Evolutionary conservation across 2,113 vertebrate genomes (phyloP).

Genomic region (Antennarius striatus): DNA sequence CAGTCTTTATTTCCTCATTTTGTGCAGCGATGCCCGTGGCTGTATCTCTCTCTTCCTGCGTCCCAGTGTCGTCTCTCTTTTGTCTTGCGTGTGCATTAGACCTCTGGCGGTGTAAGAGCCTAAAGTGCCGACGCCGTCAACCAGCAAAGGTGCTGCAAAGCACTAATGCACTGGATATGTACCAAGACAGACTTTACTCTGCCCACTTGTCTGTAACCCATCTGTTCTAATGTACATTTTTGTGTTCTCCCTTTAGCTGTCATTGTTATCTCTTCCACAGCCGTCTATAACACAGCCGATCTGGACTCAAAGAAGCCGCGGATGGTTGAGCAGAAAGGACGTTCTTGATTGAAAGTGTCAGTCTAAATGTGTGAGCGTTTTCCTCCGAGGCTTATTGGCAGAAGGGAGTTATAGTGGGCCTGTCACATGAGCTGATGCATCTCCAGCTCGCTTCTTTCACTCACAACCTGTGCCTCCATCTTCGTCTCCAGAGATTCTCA

Average conservation of each 20-base stretch:
- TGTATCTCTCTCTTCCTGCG: constrained; percentile 5
- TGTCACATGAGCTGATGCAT: constrained; percentile 21
- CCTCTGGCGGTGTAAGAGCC: constrained; percentile 11
- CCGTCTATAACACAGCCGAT: neutral
- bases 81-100: constrained; percentile 52
- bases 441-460: constrained; percentile 24
- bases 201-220: constrained; percentile 18
- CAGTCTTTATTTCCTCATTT: constrained; percentile 25
- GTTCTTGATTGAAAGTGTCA: constrained; percentile 29
- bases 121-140: constrained; percentile 14
- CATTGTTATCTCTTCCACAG: constrained; percentile 1
- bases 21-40: constrained; percentile 17
- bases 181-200: neutral
- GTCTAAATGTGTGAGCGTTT: constrained; percentile 10
- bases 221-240: constrained; percentile 25
- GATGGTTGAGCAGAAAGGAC: constrained; percentile 13
- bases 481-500: constrained; percentile 34
- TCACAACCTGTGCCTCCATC: constrained; percentile 4
- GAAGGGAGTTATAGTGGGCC: neutral
- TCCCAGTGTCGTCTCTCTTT: constrained; percentile 42
- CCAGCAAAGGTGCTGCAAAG: constrained; percentile 25
- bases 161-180: constrained; percentile 41
- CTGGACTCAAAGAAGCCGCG: constrained; percentile 7
- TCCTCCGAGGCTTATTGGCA: neutral
- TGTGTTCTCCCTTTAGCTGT: neutral